Base-by-base conservation (phyloP, 2,797 vertebrate genomes). In the Myoxocephalus aenaeus region DNA sequence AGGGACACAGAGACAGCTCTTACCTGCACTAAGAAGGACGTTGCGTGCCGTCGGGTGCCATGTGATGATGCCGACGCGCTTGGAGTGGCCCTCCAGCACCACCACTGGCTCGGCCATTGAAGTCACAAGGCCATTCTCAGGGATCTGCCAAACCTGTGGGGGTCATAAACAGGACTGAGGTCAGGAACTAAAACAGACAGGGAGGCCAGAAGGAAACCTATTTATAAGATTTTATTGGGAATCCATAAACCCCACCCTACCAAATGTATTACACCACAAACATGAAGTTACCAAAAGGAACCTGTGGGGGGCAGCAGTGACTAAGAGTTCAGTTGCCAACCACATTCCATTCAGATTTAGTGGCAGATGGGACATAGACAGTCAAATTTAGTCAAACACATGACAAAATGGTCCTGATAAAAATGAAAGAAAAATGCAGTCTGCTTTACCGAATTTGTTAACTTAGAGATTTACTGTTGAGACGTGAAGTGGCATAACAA, bases 1-100 rank as follows among this genome's bases (percentile, higher is more conserved):
- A 25, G 65, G 34, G 29, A 50, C 4, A 77, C 0, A 29, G 14
- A 34, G 14, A 34, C 12, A 44, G 17, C 8, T 29, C 70, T 76
- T 93, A 98, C 98, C 98, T 90, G 98, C 98, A 4, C 98, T 99
- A 18, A 99, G 96, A 69, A 99, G 96, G 77, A 99, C 93, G 0
- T 99, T 98, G 83, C 97, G 97, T 1, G 98, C 97, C 0, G 98
- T 99, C 0, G 98, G 98, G 50, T 99, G 98, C 98, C 98, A 99
- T 68, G 97, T 94, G 77, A 99, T 95, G 7, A 99, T 98, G 89
- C 98, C 98, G 0, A 99, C 98, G 5, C 97, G 92, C 92, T 99
- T 99, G 57, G 97, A 98, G 90, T 99, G 98, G 44, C 97, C 97
- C 90, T 99, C 97, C 85, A 99, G 86, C 42, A 96, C 94, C 40